Evolutionary conservation across 2,113 vertebrate species (phyloP).

Genomic region (Cryptotis parvus): DNA sequence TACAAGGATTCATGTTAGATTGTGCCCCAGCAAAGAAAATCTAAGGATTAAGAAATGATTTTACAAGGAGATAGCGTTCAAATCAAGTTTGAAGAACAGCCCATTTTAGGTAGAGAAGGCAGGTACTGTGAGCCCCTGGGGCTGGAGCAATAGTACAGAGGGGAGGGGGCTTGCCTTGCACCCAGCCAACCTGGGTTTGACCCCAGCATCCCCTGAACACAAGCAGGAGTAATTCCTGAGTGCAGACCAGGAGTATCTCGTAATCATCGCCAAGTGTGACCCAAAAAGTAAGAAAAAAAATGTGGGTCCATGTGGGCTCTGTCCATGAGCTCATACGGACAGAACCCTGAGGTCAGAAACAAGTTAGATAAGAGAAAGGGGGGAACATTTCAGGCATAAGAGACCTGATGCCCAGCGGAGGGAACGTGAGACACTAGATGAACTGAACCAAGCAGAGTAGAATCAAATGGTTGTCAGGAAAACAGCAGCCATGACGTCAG

Average conservation of each 20-base stretch:
- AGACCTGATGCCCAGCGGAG: background rate
- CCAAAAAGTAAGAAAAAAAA: too few relatives aligned
- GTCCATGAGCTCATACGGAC: too few relatives aligned
- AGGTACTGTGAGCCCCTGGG: too few relatives aligned
- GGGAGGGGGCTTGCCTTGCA: too few relatives aligned
- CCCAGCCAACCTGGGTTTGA: too few relatives aligned
- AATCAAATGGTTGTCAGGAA: background rate
- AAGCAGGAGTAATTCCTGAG: too few relatives aligned
- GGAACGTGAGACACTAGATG: background rate
- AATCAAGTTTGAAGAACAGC: conserved; percentile 6
- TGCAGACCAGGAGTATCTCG: too few relatives aligned
- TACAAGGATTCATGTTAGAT: background rate
- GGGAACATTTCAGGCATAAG: background rate
- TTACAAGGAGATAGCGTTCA: conserved; percentile 24
- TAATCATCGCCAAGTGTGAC: too few relatives aligned
- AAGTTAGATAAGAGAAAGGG: background rate
- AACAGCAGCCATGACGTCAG: background rate
- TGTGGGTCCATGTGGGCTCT: background rate
- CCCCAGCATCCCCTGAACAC: too few relatives aligned
- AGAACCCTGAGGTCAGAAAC: background rate
- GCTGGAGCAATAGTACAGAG: too few relatives aligned
- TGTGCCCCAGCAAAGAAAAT: conserved; percentile 1
- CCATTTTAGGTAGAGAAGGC: conserved; percentile 18
- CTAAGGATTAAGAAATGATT: conserved; percentile 23
- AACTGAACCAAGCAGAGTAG: background rate